Evolutionary conservation across 1,140 invertebrate species (phyloP), one percentile per base, ranked within the genome.

Genomic region (Plodia interpunctella): DNA sequence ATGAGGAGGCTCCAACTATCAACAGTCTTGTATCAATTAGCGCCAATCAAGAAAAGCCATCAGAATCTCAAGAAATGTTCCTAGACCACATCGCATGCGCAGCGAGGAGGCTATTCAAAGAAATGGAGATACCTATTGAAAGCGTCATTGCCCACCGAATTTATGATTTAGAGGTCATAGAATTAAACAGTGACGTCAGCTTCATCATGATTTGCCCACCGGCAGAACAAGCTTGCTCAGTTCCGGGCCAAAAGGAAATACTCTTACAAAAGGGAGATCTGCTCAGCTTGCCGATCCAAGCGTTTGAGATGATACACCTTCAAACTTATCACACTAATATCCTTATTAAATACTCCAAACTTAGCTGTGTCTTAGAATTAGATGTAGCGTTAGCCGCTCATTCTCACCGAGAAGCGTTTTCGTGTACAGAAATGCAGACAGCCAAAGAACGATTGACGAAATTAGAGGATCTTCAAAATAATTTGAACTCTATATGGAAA

Each of bases 261-360:
- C 90, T 98, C 0, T 87, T 97, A 0, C 94, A 96, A 71, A 91
- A 94, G 51, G 93, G 93, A 8, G 96, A 98, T 80, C 90, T 97
- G 18, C 92, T 97, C 11, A 94, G 96, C 32, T 89, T 98, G 30
- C 97, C 97, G 0, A 94, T 99, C 13, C 91, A 93, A 70, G 92
- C 93, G 0, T 96, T 98, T 74, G 98, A 99, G 92, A 97, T 98
- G 94, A 96, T 98, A 49, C 96, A 98, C 74, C 88, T 98, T 50
- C 94, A 94, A 60, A 97, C 97, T 6, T 99, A 99, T 85, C 97
- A 98, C 72, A 93, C 92, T 18, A 94, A 94, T 57, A 94, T 98
- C 19, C 94, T 98, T 8, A 94, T 94, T 69, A 93, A 96, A 70
- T 99, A 98, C 87, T 96, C 96, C 0, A 93, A 97, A 35, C 88